Evolutionary conservation across 2,888 invertebrate species (phyloP).

Genomic region (Arrhopalites spinosus): DNA sequence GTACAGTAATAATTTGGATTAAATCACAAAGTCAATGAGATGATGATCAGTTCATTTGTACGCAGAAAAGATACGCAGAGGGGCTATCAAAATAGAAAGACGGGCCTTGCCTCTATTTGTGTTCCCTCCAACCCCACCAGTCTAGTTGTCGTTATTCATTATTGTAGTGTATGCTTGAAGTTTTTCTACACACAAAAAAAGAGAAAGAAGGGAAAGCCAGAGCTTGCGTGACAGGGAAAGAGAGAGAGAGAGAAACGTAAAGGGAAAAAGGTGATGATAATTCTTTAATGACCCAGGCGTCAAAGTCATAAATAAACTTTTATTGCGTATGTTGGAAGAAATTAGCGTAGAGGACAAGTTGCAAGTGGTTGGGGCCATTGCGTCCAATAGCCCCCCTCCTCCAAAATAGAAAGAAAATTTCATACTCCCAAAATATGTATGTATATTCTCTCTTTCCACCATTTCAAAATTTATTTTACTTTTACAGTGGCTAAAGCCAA

Average conservation of each 20-base stretch:
- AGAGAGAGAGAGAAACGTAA: constrained; percentile 5
- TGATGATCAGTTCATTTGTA: too few species aligned
- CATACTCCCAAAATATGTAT: too few species aligned
- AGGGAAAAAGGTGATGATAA: constrained; percentile 31
- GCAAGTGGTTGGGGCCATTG: constrained; percentile 15
- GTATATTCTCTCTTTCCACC: too few species aligned
- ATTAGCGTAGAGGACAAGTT: constrained; percentile 18
- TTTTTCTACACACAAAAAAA: not conserved
- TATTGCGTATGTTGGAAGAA: constrained; percentile 20
- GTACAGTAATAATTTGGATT: too few species aligned
- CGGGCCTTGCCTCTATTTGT: too few species aligned
- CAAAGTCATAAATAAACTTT: constrained; percentile 33
- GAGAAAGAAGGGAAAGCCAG: not conserved
- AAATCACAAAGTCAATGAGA: too few species aligned
- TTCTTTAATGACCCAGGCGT: constrained; percentile 35
- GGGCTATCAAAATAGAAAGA: too few species aligned
- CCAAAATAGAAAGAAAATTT: too few species aligned
- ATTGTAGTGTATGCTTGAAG: constrained; percentile 1
- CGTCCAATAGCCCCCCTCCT: not conserved
- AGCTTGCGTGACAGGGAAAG: constrained; percentile 24
- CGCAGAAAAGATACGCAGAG: too few species aligned
- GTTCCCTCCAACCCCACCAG: too few species aligned
- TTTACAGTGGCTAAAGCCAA: too few species aligned
- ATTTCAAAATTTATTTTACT: too few species aligned
- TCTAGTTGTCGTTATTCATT: not conserved